Conservation (phyloP, 2,113 vertebrate species). For the Anarhynchus alexandrinus region DNA sequence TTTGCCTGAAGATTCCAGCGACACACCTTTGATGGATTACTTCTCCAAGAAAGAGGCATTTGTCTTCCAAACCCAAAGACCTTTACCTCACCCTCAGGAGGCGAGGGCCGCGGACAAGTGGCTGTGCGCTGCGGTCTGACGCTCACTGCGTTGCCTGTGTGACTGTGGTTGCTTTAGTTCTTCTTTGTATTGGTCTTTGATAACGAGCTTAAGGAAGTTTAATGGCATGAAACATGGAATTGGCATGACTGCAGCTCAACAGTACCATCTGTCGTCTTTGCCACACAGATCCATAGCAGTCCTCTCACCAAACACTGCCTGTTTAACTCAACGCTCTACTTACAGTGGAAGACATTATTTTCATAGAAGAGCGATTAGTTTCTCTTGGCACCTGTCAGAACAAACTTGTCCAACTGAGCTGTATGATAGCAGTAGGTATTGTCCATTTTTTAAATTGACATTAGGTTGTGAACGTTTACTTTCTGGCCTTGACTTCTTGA, state of each 20-base stretch:
- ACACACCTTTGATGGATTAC: accelerated
- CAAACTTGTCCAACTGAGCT: not conserved
- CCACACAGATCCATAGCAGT: accelerated
- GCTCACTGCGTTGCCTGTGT: accelerated
- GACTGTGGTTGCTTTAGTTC: not conserved
- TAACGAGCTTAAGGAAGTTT: not conserved
- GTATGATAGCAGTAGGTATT: accelerated
- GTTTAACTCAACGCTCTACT: accelerated
- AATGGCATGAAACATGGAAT: not conserved
- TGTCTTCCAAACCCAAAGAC: not conserved
- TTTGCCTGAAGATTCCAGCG: accelerated
- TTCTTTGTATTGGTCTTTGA: not conserved
- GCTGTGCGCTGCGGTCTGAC: accelerated
- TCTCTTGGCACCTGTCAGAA: not conserved
- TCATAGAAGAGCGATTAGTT: accelerated
- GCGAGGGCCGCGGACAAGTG: too few species aligned
- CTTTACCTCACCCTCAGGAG: not conserved
- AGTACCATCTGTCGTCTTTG: not conserved
- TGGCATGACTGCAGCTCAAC: not conserved
- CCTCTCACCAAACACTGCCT: not conserved
- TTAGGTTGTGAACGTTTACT: not conserved
- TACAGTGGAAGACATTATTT: not conserved
- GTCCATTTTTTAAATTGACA: not conserved
- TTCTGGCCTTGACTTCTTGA: not conserved
- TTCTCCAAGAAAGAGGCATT: not conserved